These are phyloP conservation scores for Hirtodrosophila cameraria DNA, from an alignment of 2,888 invertebrate species.

Conservation along the genomic window DNA sequence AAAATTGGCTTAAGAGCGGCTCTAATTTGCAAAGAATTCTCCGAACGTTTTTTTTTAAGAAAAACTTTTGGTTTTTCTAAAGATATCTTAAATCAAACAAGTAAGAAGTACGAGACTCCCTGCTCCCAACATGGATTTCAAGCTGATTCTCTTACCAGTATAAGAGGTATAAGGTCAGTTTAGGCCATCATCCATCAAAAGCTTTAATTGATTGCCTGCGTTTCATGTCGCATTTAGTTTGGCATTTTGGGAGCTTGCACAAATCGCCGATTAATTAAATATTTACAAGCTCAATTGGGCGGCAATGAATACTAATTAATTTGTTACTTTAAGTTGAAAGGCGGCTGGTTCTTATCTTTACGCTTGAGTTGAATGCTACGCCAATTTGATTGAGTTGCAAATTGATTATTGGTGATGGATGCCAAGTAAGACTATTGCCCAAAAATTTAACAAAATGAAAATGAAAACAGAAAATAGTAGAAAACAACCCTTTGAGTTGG, in stretches of 20 bases:
- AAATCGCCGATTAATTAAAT: constrained; percentile 74
- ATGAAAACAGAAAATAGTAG: too few species aligned
- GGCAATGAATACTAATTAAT: constrained; percentile 77
- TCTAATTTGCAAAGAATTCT: too few species aligned
- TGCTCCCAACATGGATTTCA: too few species aligned
- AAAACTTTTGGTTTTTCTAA: too few species aligned
- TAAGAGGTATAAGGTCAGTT: not conserved
- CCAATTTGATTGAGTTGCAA: constrained; percentile 30
- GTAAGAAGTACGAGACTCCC: too few species aligned
- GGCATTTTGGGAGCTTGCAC: constrained; percentile 45
- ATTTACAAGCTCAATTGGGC: constrained; percentile 77
- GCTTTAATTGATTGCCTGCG: constrained; percentile 61
- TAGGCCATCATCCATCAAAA: constrained; percentile 51
- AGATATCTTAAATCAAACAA: too few species aligned
- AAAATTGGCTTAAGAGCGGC: too few species aligned
- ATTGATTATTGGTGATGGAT: constrained; percentile 56
- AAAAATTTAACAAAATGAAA: constrained; percentile 24
- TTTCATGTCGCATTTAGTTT: constrained; percentile 27
- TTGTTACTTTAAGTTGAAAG: constrained; percentile 54
- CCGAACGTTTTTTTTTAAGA: too few species aligned
- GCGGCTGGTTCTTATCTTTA: constrained; percentile 59
- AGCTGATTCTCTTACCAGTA: constrained; percentile 1
- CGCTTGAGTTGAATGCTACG: constrained; percentile 47
- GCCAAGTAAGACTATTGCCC: not conserved
- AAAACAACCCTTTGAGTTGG: constrained; percentile 53